A percentile compares a stretch with the other conserved stretches of the same genome.
Evolutionary conservation across 2,113 vertebrate genomes (phyloP).

Genomic region (Brachypodius melanocephalos): DNA sequence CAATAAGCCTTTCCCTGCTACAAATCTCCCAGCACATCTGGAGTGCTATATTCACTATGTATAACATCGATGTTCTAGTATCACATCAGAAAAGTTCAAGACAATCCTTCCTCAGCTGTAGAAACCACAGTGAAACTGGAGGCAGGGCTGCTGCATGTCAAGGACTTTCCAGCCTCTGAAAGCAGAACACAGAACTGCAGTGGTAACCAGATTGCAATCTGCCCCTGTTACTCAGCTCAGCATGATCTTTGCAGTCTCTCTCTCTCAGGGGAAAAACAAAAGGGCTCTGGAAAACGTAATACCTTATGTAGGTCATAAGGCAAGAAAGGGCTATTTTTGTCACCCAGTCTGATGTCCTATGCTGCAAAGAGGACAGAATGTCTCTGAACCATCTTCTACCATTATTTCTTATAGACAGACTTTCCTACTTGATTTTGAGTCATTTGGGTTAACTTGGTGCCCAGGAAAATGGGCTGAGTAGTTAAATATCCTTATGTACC

Average conservation of each 20-base stretch:
- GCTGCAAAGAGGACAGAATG: background rate
- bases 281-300: background rate
- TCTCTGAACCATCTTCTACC: background rate
- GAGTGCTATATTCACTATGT: background rate
- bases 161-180: slow-evolving; percentile 72
- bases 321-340: background rate
- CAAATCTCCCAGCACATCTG: background rate
- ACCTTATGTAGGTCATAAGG: slow-evolving; percentile 29
- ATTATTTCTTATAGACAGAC: background rate
- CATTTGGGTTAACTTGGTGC: background rate
- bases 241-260: background rate
- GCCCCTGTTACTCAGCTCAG: background rate
- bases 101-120: slow-evolving; percentile 63
- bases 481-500: background rate
- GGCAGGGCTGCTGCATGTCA: slow-evolving; percentile 42
- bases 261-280: background rate
- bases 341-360: background rate
- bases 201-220: slow-evolving; percentile 27
- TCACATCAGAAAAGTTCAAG: slow-evolving; percentile 32
- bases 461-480: background rate
- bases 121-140: slow-evolving; percentile 62
- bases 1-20: background rate
- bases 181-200: slow-evolving; percentile 41
- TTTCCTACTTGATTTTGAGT: background rate
- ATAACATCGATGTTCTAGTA: background rate